Percentiles rank a stretch among this genome's conserved stretches.
Evolutionary conservation across 2,113 vertebrate genomes (phyloP).

Genomic region (Oreochromis niloticus): DNA sequence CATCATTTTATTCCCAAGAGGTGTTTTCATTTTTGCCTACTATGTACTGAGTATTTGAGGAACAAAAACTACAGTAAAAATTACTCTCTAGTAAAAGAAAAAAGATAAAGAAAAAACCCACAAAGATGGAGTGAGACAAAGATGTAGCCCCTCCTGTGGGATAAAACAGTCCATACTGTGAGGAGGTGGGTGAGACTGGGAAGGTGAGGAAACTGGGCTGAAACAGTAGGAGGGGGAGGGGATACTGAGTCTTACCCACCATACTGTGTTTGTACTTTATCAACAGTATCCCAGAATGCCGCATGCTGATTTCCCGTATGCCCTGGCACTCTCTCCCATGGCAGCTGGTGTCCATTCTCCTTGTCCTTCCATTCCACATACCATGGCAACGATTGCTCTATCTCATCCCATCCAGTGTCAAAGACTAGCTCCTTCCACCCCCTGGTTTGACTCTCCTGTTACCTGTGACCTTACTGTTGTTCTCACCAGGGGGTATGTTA

Average conservation of each 20-base stretch:
- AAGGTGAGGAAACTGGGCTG: constrained; percentile 35
- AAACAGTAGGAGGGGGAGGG: constrained; percentile 10
- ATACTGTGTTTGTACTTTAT: constrained; percentile 41
- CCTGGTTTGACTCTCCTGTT: neutral
- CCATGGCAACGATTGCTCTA: constrained; percentile 29
- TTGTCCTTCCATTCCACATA: neutral
- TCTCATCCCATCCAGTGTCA: neutral
- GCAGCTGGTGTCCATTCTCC: constrained; percentile 54
- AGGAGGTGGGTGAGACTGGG: constrained; percentile 62
- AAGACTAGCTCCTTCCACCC: constrained; percentile 8
- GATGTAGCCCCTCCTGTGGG: neutral
- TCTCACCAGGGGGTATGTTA: neutral
- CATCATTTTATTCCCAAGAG: neutral
- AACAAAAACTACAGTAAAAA: neutral
- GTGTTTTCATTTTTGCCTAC: neutral
- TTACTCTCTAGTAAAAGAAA: neutral
- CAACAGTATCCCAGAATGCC: constrained; percentile 50
- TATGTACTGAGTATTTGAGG: neutral
- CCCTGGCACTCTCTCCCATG: constrained; percentile 49
- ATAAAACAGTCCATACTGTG: constrained; percentile 65
- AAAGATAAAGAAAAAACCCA: neutral
- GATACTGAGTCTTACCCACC: constrained; percentile 24
- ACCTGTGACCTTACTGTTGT: constrained; percentile 1
- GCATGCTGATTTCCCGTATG: constrained; percentile 73
- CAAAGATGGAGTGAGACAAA: neutral